Evolutionary conservation across 2,113 vertebrate species (phyloP).

Genomic region (Gallinago paraguaiae): DNA sequence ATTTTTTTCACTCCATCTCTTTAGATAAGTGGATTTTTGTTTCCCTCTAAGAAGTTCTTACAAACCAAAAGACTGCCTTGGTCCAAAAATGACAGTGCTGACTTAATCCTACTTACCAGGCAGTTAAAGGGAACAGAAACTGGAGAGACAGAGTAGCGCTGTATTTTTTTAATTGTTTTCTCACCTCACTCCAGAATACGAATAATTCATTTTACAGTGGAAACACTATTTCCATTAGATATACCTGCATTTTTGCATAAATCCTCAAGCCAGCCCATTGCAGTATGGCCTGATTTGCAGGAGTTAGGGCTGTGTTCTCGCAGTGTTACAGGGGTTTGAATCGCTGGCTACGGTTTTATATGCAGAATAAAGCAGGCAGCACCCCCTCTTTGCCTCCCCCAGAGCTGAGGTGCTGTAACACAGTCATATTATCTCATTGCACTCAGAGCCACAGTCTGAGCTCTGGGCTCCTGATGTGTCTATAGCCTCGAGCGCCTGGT

Average conservation of each 20-base stretch:
- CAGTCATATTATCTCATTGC: rapidly evolving
- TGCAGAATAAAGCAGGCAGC: not conserved
- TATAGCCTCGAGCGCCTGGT: rapidly evolving
- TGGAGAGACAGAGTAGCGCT: not conserved
- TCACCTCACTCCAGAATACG: not conserved
- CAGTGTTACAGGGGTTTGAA: not conserved
- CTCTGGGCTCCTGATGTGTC: not conserved
- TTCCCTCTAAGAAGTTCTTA: slow-evolving; percentile 1
- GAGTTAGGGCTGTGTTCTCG: not conserved
- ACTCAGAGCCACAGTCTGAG: not conserved
- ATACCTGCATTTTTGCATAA: not conserved
- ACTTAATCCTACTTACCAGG: not conserved
- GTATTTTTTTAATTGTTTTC: not conserved
- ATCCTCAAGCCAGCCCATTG: not conserved
- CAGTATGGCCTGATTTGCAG: not conserved
- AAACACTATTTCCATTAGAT: not conserved
- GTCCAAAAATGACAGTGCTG: not conserved
- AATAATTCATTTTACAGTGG: not conserved
- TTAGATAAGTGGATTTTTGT: not conserved
- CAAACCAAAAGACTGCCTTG: not conserved
- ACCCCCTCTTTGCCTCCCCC: not conserved
- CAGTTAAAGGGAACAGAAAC: not conserved
- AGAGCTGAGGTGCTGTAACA: not conserved
- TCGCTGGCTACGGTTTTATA: rapidly evolving
- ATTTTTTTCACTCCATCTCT: not conserved